A percentile compares a stretch with the other conserved stretches of the same genome.
Evolutionary conservation across 2,888 invertebrate species (phyloP).

Genomic region (Phyllotreta striolata): DNA sequence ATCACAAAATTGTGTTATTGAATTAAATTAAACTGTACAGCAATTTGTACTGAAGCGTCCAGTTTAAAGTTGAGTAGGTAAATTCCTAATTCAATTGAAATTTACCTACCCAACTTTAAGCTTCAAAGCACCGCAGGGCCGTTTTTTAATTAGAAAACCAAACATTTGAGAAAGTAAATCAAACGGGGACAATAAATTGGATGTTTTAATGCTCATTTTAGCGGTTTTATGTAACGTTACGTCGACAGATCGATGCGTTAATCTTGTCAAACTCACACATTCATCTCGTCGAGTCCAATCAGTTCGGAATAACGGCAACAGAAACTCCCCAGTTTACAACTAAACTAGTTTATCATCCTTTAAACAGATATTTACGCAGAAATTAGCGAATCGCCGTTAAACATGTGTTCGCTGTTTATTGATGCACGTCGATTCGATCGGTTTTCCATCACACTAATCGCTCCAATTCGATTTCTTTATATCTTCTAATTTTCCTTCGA

Average conservation of each 20-base stretch:
- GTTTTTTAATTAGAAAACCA: too few species aligned
- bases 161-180: not conserved
- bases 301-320: constrained; percentile 6
- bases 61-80: too few species aligned
- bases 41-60: too few species aligned
- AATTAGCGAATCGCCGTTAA: constrained; percentile 25
- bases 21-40: too few species aligned
- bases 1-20: too few species aligned
- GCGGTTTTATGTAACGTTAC: constrained; percentile 10
- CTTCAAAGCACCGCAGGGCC: too few species aligned
- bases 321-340: constrained; percentile 9
- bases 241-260: constrained; percentile 15
- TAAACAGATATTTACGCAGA: constrained; percentile 23
- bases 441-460: not conserved
- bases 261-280: constrained; percentile 17
- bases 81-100: too few species aligned
- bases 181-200: constrained; percentile 1
- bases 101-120: too few species aligned
- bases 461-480: too few species aligned
- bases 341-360: constrained; percentile 20
- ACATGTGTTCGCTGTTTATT: constrained; percentile 19
- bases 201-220: constrained; percentile 6
- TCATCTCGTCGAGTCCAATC: constrained; percentile 9
- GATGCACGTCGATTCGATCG: constrained; percentile 20
- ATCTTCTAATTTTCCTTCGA: too few species aligned